Conservation (phyloP, 2,797 vertebrate genomes). For the Pogonophryne albipinna region DNA sequence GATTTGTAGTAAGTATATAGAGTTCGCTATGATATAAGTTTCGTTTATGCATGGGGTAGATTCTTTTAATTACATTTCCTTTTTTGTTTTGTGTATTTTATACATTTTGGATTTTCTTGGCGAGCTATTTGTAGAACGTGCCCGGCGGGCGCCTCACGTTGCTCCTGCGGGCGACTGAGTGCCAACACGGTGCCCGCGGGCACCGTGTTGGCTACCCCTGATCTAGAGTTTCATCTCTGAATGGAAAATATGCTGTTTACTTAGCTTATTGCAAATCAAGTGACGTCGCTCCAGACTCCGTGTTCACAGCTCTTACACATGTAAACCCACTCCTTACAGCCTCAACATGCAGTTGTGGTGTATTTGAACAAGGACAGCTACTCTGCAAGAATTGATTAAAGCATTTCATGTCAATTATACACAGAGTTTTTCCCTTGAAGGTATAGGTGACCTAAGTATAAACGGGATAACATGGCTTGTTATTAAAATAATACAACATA, state of each 20-base stretch:
- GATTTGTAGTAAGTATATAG: too few species aligned
- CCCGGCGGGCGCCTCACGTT: too few species aligned
- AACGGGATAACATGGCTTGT: neutral
- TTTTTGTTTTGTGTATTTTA: too few species aligned
- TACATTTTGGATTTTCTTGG: too few species aligned
- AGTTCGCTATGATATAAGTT: too few species aligned
- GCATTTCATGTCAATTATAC: neutral
- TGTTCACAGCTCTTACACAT: conserved; percentile 11
- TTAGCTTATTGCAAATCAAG: neutral
- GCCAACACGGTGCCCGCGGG: too few species aligned
- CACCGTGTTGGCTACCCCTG: too few species aligned
- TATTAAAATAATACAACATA: too few species aligned
- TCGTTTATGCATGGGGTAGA: too few species aligned
- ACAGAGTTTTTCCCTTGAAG: neutral
- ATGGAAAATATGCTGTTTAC: neutral
- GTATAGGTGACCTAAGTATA: neutral
- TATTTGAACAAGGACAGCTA: conserved; percentile 30
- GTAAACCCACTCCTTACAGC: conserved; percentile 18
- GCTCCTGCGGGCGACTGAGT: too few species aligned
- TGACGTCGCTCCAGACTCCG: neutral
- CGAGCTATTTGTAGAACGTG: too few species aligned
- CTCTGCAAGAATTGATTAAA: conserved; percentile 16
- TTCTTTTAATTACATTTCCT: too few species aligned
- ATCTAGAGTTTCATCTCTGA: neutral
- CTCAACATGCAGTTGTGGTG: neutral